Conservation (phyloP, 2,888 invertebrate species). For the Bombylius major region DNA sequence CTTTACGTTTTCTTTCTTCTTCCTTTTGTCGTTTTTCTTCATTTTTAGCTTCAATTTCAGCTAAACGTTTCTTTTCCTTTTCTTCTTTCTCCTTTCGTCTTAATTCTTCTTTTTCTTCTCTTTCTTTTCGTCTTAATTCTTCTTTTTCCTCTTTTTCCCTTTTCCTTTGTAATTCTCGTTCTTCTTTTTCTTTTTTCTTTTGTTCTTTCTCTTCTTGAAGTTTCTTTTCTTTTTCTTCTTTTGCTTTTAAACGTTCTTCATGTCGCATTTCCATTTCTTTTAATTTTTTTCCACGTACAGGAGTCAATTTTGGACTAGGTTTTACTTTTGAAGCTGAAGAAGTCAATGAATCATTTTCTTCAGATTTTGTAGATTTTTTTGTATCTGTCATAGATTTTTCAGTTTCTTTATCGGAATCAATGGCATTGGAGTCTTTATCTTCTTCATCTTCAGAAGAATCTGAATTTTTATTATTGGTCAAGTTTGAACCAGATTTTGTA, state of each 20-base stretch:
- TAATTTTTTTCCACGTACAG: slow-evolving; percentile 13
- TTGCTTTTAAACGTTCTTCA: slow-evolving; percentile 37
- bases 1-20: slow-evolving; percentile 28
- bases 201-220: slow-evolving; percentile 39
- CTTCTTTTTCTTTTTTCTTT: slow-evolving; percentile 43
- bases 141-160: slow-evolving; percentile 20
- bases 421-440: too few relatives aligned
- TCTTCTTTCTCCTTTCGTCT: slow-evolving; percentile 26
- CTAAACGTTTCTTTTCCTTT: slow-evolving; percentile 16
- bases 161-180: slow-evolving; percentile 38
- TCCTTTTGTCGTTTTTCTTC: slow-evolving; percentile 28
- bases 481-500: too few relatives aligned
- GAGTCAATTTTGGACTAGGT: background rate
- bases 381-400: too few relatives aligned
- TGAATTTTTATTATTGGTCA: too few relatives aligned
- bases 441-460: too few relatives aligned
- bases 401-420: too few relatives aligned
- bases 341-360: background rate
- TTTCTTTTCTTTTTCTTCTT: slow-evolving; percentile 40
- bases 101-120: slow-evolving; percentile 21
- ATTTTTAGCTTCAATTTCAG: slow-evolving; percentile 23
- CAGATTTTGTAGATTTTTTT: too few relatives aligned
- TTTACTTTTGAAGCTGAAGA: background rate
- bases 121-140: slow-evolving; percentile 15
- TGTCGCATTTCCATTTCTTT: slow-evolving; percentile 24